Conservation (phyloP, 2,888 invertebrate genomes). For the Lepetodrilus schrolli region DNA sequence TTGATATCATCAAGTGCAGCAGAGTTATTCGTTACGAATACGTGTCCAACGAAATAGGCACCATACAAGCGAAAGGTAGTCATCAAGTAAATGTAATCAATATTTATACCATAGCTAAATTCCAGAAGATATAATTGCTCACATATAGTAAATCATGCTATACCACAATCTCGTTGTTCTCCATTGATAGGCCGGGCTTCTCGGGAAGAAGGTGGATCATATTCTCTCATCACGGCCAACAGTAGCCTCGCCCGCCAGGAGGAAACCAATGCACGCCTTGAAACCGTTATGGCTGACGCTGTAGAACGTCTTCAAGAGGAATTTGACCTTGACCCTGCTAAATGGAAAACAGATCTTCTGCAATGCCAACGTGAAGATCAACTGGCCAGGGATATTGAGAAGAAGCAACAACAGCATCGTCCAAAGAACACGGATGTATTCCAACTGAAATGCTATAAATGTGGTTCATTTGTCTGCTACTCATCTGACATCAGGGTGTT, state of each 20-base stretch:
- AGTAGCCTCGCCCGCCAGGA: neutral
- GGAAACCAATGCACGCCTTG: neutral
- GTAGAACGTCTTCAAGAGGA: neutral
- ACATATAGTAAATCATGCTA: too few species aligned
- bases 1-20: neutral
- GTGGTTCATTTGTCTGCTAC: neutral
- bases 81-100: too few species aligned
- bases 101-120: too few species aligned
- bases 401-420: neutral
- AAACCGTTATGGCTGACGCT: neutral
- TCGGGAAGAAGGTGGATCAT: neutral
- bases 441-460: neutral
- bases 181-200: neutral
- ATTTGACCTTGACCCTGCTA: neutral
- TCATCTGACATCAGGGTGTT: neutral
- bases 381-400: neutral
- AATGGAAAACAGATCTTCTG: too few species aligned
- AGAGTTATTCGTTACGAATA: slow-evolving; percentile 1
- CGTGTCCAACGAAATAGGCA: slow-evolving; percentile 9
- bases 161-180: too few species aligned
- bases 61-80: slow-evolving; percentile 5
- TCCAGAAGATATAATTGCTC: too few species aligned
- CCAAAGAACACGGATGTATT: neutral
- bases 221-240: neutral
- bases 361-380: too few species aligned